Evolutionary conservation across 2,797 vertebrate genomes (phyloP), one percentile per base, ranked within the genome.

Genomic region (Sebastes taczanowskii): DNA sequence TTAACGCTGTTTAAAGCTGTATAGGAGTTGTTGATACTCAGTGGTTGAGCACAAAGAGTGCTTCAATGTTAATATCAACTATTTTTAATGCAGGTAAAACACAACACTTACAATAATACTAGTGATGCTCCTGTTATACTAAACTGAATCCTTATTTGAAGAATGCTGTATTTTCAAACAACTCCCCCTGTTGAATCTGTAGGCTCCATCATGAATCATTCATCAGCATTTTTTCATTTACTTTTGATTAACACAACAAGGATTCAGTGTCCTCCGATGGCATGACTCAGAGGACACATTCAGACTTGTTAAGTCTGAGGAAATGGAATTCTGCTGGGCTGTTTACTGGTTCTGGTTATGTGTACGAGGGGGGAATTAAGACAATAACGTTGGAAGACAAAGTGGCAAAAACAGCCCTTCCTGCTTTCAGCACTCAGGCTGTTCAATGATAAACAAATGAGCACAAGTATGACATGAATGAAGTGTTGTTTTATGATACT

Each of bases 181-280:
- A 13, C 23, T 60, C 3, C 18, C 60, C 56, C 11, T 59, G 20
- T 38, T 84, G 14, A 34, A 65, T 69, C 22, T 67, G 25, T 56
- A 14, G 23, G 7, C 20, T 61, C 18, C 14, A 27, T 77, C 46
- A 49, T 83, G 34, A 79, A 77, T 85, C 25, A 78, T 81, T 83
- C 29, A 68, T 86, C 53, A 60, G 71, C 60, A 71, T 71, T 69
- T 60, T 74, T 81, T 82, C 11, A 86, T 83, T 86, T 85, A 73
- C 27, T 80, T 84, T 83, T 85, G 46, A 85, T 81, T 58, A 82
- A 74, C 65, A 53, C 74, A 74, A 42, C 59, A 70, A 69, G 61
- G 60, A 77, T 83, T 78, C 10, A 35, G 18, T 79, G 62, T 84
- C 62, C 78, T 86, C 67, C 20, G 42, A 22, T 68, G 62, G 69